Base-by-base conservation (phyloP, 2,113 vertebrate species). In the Phocoena sinus region DNA sequence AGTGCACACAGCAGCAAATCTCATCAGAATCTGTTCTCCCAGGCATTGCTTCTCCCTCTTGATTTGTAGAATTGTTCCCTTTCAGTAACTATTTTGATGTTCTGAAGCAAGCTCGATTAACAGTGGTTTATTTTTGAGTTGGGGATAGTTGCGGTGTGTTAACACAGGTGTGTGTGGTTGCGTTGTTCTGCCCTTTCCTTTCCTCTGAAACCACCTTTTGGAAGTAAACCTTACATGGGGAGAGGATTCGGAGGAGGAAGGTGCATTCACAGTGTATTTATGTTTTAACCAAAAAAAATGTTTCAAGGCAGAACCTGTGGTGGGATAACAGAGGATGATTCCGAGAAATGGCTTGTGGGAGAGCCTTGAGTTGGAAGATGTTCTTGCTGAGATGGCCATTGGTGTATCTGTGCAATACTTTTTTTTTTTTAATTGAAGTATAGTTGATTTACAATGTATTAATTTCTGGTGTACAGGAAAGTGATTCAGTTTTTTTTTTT, bases 81-180 rank as follows among this genome's bases (percentile, higher is more conserved):
- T 91, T 87, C 15, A 70, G 83, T 68, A 96, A 92, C 74, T 90
- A 77, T 95, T 87, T 83, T 63, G 62, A 26, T 93, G 86, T 71
- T 95, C 73, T 68, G n/a, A 71, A 93, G 60, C 4, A 17, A 81
- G 26, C 26, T 50, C n/a, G 26, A 63, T 92, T n/a, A 76, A 13
- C 33, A 47, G 0, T 5, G 47, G 25, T 73, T 94, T 91, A 50
- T 77, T 89, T 93, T 60, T 91, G 77, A 56, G 38, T 8, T 70
- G 63, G 8, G 53, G 7, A 2, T 17, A 50, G 25, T 21, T 68
- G 74, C 76, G 70, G 38, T 25, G 26, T 56, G 3, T 28, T 53
- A 67, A 21, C n/a, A n/a, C 47, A 1, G 50, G 8, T 87, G 21
- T 58, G 26, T 70, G 65, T 74, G 44, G 47, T 73, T 73, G 28